Evolutionary conservation across 2,113 vertebrate species (phyloP).

Genomic region (Syrrhaptes paradoxus): DNA sequence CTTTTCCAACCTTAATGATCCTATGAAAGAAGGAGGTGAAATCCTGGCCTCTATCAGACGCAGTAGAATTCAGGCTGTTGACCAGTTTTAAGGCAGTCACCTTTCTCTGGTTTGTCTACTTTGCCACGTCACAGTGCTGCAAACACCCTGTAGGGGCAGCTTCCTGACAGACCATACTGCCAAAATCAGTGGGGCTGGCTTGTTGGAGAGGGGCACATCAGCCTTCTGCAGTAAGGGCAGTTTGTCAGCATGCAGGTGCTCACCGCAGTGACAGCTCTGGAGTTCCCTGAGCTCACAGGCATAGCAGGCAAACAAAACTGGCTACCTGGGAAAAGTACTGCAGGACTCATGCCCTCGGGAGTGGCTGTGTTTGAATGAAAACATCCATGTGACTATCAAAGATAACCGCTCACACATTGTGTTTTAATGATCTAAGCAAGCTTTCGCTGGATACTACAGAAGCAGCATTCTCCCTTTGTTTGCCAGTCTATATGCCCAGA

Average conservation of each 20-base stretch:
- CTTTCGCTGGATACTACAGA: neutral
- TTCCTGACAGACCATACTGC: neutral
- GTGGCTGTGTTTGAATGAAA: neutral
- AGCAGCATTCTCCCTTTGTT: neutral
- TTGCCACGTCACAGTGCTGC: neutral
- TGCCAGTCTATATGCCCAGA: neutral
- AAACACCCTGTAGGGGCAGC: fast-evolving
- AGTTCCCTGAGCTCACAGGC: neutral
- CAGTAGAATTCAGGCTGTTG: neutral
- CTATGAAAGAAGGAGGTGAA: neutral
- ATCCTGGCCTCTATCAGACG: neutral
- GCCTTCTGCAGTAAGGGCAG: neutral
- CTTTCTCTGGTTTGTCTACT: neutral
- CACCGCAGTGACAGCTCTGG: neutral
- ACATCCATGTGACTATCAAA: neutral
- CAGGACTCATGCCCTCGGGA: neutral
- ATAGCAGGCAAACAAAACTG: neutral
- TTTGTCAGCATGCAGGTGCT: neutral
- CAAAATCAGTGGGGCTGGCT: neutral
- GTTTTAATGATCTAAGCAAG: neutral
- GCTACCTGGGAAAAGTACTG: neutral
- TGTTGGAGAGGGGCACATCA: neutral
- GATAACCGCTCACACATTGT: neutral
- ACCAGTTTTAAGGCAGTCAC: neutral
- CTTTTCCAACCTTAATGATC: too few species aligned